Evolutionary conservation across 2,888 invertebrate genomes (phyloP).

Genomic region (Acanthacorydalis orientalis): DNA sequence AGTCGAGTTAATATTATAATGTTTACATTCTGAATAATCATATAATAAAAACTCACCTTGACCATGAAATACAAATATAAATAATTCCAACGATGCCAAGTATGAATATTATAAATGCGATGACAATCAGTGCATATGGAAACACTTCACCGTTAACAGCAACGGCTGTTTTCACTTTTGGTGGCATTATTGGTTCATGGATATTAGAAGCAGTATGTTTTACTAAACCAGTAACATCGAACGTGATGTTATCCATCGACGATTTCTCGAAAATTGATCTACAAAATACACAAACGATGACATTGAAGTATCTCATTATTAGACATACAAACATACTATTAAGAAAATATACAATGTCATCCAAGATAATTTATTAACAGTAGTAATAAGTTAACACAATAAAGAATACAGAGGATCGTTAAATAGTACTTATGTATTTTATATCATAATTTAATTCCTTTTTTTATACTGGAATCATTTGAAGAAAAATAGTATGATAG

Average conservation of each 20-base stretch:
- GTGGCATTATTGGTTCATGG: conserved; percentile 35
- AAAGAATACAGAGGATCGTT: neutral
- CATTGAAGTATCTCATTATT: conserved; percentile 2
- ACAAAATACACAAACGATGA: conserved; percentile 12
- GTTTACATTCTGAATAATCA: neutral
- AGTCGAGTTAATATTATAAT: neutral
- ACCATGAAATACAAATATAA: conserved; percentile 89
- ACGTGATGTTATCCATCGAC: conserved; percentile 47
- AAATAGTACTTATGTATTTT: too few species aligned
- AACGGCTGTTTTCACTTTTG: conserved; percentile 25
- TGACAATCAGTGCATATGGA: conserved; percentile 74
- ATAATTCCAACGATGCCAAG: conserved; percentile 77
- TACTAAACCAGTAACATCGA: conserved; percentile 48
- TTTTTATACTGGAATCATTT: too few species aligned
- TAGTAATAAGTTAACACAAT: neutral
- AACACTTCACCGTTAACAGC: conserved; percentile 45
- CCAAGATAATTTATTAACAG: neutral
- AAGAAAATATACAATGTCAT: neutral
- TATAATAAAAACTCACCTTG: conserved; percentile 42
- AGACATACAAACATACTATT: conserved; percentile 6
- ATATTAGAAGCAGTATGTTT: conserved; percentile 52
- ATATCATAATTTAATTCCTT: too few species aligned
- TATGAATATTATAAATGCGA: conserved; percentile 78
- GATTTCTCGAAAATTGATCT: conserved; percentile 42
- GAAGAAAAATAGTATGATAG: too few species aligned